Evolutionary conservation across 2,113 vertebrate species (phyloP).

Genomic region (Gavia stellata): DNA sequence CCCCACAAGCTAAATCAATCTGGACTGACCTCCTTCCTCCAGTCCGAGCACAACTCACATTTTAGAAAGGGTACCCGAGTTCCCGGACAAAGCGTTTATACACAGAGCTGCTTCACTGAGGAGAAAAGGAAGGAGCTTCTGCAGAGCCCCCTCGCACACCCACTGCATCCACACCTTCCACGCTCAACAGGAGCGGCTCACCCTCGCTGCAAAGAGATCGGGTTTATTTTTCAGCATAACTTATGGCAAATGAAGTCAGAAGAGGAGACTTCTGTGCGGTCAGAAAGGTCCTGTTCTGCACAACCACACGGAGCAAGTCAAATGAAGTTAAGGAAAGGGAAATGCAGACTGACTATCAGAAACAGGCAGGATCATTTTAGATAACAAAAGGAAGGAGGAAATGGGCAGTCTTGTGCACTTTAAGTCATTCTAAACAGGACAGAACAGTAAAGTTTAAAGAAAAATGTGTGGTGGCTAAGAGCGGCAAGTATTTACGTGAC

Average conservation of each 20-base stretch:
- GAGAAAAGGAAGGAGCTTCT: background rate
- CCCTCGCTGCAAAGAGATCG: too few species aligned
- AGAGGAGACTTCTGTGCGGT: background rate
- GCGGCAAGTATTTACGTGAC: background rate
- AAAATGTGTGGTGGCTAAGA: background rate
- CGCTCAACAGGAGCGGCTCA: background rate
- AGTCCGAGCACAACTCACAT: rapidly evolving
- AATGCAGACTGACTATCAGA: background rate
- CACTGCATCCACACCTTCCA: rapidly evolving
- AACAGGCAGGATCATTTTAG: background rate
- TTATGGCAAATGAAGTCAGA: background rate
- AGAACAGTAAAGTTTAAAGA: background rate
- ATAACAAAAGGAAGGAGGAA: background rate
- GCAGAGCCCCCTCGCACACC: background rate
- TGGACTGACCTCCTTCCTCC: background rate
- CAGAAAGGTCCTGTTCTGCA: background rate
- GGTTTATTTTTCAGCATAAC: background rate
- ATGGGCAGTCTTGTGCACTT: background rate
- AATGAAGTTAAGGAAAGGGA: background rate
- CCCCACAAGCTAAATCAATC: background rate
- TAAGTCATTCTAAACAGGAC: background rate
- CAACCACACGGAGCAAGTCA: background rate
- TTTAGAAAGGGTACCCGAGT: background rate
- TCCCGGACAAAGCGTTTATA: background rate
- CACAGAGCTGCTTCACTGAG: background rate